Conservation (phyloP, 1,140 invertebrate genomes). For the Phymorhynchus buccinoides region DNA sequence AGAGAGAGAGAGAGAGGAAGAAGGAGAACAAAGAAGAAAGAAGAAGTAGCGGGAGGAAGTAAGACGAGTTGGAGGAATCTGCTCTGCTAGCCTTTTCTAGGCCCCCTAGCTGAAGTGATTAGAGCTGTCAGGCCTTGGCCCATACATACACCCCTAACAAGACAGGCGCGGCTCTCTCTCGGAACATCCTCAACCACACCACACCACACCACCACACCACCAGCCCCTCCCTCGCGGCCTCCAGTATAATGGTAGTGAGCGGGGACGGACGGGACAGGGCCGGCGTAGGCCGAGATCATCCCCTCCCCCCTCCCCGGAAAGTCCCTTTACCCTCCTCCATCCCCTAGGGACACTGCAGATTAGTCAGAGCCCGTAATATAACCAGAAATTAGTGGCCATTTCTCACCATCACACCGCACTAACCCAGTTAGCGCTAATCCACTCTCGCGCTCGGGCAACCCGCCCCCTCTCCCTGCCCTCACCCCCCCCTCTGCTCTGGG, state of each 20-base stretch:
- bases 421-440: conserved; percentile 22
- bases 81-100: not conserved
- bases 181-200: not conserved
- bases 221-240: not conserved
- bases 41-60: too few species aligned
- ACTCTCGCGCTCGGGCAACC: conserved; percentile 22
- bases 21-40: too few species aligned
- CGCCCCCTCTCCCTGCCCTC: too few species aligned
- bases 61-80: not conserved
- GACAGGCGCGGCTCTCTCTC: conserved; percentile 10
- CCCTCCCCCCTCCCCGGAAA: too few species aligned
- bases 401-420: conserved; percentile 27
- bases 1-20: too few species aligned
- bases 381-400: conserved; percentile 28
- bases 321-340: too few species aligned
- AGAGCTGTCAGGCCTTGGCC: not conserved
- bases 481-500: too few species aligned
- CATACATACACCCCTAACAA: conserved; percentile 2
- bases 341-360: too few species aligned
- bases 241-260: too few species aligned
- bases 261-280: not conserved
- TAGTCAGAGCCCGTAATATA: conserved; percentile 9
- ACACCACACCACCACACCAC: too few species aligned
- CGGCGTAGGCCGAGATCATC: conserved; percentile 9
- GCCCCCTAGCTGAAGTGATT: conserved; percentile 17